Percentiles rank a stretch among this genome's conserved stretches.
Conservation (phyloP, 2,797 vertebrate genomes). For the Microhierax caerulescens region DNA sequence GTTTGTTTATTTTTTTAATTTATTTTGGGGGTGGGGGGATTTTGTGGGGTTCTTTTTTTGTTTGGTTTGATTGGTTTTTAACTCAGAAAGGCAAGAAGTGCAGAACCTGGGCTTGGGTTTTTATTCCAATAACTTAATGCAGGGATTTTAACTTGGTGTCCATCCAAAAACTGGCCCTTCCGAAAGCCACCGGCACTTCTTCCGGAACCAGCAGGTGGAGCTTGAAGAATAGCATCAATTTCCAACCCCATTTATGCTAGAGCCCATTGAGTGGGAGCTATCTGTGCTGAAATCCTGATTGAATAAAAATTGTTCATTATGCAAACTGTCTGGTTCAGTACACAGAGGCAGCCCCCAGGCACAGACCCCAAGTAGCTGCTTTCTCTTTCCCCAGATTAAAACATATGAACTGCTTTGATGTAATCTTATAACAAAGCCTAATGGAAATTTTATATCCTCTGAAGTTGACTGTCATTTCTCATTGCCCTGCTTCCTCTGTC, state of each 20-base stretch:
- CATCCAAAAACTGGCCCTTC: not conserved
- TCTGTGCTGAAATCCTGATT: conserved; percentile 70
- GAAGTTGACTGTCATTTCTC: conserved; percentile 75
- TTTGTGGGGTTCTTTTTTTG: too few relatives aligned
- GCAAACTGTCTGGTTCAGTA: conserved; percentile 76
- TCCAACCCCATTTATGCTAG: conserved; percentile 14
- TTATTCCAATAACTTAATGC: not conserved
- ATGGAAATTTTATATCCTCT: conserved; percentile 78
- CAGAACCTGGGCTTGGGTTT: not conserved
- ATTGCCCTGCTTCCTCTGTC: conserved; percentile 61
- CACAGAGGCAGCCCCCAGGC: conserved; percentile 77
- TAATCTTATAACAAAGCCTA: conserved; percentile 78
- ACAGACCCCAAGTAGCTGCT: conserved; percentile 73
- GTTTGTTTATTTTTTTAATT: too few relatives aligned
- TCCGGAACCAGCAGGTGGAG: conserved; percentile 74
- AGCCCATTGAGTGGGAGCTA: conserved; percentile 68
- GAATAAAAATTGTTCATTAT: conserved; percentile 79
- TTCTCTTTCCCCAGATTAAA: conserved; percentile 76
- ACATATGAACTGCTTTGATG: conserved; percentile 77
- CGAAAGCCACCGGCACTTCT: conserved; percentile 8
- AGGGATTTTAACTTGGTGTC: not conserved
- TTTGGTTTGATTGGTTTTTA: not conserved
- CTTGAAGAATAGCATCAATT: conserved; percentile 73
- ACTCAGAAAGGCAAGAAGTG: not conserved
- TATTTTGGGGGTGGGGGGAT: too few relatives aligned